Conservation (phyloP, 1,140 invertebrate species). For the Drosophila sechellia region DNA sequence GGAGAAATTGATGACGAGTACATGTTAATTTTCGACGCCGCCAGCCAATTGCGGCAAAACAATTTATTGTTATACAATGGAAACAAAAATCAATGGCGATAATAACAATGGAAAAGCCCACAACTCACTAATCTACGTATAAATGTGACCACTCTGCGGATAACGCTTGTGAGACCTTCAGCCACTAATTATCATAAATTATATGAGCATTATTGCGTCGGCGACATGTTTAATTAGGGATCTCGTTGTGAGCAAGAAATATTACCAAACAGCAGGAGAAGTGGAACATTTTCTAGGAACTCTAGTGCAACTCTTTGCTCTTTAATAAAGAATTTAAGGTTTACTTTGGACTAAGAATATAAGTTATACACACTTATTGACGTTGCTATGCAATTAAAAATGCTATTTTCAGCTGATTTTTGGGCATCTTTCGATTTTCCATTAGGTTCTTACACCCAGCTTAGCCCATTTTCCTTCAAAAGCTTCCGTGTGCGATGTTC, state of each 20-base stretch:
- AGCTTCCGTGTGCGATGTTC: conserved; percentile 68
- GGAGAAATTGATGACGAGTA: conserved; percentile 37
- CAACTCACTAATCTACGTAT: conserved; percentile 6
- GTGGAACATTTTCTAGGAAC: neutral
- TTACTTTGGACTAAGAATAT: neutral
- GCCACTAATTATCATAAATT: conserved; percentile 49
- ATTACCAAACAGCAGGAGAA: neutral
- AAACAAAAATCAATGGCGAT: conserved; percentile 50
- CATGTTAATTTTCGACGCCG: conserved; percentile 71
- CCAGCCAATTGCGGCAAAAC: conserved; percentile 41
- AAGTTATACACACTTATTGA: neutral
- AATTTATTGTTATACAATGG: conserved; percentile 72
- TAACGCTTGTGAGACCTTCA: conserved; percentile 2
- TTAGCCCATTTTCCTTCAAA: conserved; percentile 16
- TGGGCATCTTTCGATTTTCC: conserved; percentile 59
- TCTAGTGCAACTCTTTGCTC: neutral
- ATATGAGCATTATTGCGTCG: conserved; percentile 24
- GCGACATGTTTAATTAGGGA: conserved; percentile 28
- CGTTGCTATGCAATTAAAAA: neutral
- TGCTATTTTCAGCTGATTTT: conserved; percentile 15
- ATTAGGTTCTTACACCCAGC: conserved; percentile 39
- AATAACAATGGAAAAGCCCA: conserved; percentile 25
- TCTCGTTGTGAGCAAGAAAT: conserved; percentile 11
- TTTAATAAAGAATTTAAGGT: neutral
- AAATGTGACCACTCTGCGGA: conserved; percentile 5